phyloP scores from a whole-genome alignment of 2,888 invertebrate genomes.

The Leptothorax acervorum region DNA sequence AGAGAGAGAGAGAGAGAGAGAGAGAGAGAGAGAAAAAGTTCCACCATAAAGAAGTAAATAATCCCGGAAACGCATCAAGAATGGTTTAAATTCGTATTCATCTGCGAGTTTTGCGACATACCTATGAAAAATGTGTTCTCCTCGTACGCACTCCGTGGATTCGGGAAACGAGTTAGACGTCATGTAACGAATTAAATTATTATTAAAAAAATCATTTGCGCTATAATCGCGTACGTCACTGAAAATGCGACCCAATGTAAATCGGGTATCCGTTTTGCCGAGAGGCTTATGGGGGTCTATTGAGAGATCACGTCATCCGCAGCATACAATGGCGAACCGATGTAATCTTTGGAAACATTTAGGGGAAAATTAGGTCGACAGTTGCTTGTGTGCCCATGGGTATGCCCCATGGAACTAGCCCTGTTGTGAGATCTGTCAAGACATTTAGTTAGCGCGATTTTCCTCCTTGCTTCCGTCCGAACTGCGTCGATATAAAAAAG shows the following conservation, averaged over 20 bases:
- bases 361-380: slow-evolving; percentile 85
- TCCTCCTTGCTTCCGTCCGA: slow-evolving; percentile 53
- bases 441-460: slow-evolving; percentile 81
- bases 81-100: neutral
- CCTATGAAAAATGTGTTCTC: neutral
- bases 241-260: slow-evolving; percentile 22
- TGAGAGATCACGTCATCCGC: slow-evolving; percentile 63
- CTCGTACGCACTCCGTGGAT: neutral
- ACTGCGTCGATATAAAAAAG: neutral
- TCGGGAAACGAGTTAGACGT: neutral
- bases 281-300: slow-evolving; percentile 72
- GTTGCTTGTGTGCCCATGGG: slow-evolving; percentile 81
- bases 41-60: slow-evolving; percentile 30
- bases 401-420: slow-evolving; percentile 33
- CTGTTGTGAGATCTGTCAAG: slow-evolving; percentile 82
- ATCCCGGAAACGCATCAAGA: neutral
- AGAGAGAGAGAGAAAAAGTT: neutral
- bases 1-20: neutral
- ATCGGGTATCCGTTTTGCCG: slow-evolving; percentile 69
- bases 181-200: slow-evolving; percentile 2
- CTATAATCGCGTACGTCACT: slow-evolving; percentile 18
- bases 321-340: slow-evolving; percentile 82
- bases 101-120: neutral
- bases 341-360: slow-evolving; percentile 85
- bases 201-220: neutral